Base-by-base conservation (phyloP, 1,140 invertebrate genomes). In the Brachionus paranguensis region DNA sequence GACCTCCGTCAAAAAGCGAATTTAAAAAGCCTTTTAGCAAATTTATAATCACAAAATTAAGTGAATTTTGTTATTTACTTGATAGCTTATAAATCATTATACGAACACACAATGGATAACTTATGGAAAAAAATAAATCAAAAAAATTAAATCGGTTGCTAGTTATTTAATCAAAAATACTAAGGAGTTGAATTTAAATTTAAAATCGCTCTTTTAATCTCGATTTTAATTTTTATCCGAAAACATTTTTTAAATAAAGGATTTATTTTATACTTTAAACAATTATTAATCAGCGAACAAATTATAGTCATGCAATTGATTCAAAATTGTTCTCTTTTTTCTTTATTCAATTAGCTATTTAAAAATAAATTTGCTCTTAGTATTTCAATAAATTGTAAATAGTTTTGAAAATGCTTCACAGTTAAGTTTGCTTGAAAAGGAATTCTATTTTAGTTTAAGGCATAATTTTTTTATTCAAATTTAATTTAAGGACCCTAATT, bases 121-220 rank as follows among this genome's bases (percentile, higher is more conserved):
- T 41, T 72, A 72, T 72, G 68, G 5, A 68, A 68, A 72, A 72
- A 72, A 72, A 41, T 72, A 41, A 41, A 68, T 33, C 33, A 68
- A 68, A 68, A 68, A 68, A 33, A 43, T 72, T 43, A 43, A 41
- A 72, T 72, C 37, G 68, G 68, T 72, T 72, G 68, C 68, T 72
- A 72, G 68, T 72, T 72, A 72, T 72, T 72, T 60, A 60, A 60
- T 60, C 53, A 10, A 60, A 60, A 20, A 60, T 60, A 60, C 53
- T 60, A 6, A 6, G 6, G 5, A 53, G 47, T 8, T 60, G 10
- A 20, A 24, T 7, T 60, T 10, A 60, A 60, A 60, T 60, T 20
- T 60, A 60, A 60, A 60, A 60, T 24, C 17, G 53, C 53, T 60
- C 8, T 60, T 60, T 60, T 20, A 20, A 60, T 60, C 53, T 60